Conservation (phyloP, 2,113 vertebrate species). For the Andinoacara biseriatus region DNA sequence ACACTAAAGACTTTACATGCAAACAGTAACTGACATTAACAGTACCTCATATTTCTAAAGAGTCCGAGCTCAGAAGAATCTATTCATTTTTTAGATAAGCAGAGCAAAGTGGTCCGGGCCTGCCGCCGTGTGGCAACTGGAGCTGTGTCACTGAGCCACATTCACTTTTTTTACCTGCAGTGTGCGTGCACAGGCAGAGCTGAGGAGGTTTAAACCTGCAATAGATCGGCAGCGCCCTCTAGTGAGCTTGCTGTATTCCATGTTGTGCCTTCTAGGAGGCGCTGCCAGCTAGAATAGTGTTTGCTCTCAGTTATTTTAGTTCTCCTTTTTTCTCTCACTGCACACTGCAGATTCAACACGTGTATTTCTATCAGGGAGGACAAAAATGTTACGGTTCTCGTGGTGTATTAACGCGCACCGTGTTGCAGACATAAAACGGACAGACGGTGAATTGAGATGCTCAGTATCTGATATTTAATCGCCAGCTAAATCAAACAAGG, state of each 20-base stretch:
- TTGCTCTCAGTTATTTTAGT: slow-evolving; percentile 12
- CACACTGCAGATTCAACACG: not conserved
- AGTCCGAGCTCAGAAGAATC: not conserved
- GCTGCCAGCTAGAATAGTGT: not conserved
- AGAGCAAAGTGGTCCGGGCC: not conserved
- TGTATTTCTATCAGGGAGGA: not conserved
- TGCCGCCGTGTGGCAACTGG: slow-evolving; percentile 39
- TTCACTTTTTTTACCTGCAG: not conserved
- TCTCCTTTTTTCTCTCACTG: not conserved
- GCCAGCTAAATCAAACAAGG: not conserved
- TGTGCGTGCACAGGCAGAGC: not conserved
- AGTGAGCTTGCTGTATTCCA: slow-evolving; percentile 1
- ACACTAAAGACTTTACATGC: not conserved
- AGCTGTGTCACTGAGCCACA: not conserved
- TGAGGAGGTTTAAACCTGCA: slow-evolving; percentile 9
- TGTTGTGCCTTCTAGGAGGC: slow-evolving; percentile 13
- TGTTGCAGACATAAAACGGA: not conserved
- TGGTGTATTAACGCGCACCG: no score
- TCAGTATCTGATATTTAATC: not conserved
- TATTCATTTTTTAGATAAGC: not conserved
- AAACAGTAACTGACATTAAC: not conserved
- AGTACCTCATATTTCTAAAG: not conserved
- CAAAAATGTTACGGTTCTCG: not conserved
- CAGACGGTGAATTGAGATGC: not conserved
- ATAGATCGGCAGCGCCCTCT: slow-evolving; percentile 45